Conservation (phyloP, 2,888 invertebrate species). For the Macropis europaea region DNA sequence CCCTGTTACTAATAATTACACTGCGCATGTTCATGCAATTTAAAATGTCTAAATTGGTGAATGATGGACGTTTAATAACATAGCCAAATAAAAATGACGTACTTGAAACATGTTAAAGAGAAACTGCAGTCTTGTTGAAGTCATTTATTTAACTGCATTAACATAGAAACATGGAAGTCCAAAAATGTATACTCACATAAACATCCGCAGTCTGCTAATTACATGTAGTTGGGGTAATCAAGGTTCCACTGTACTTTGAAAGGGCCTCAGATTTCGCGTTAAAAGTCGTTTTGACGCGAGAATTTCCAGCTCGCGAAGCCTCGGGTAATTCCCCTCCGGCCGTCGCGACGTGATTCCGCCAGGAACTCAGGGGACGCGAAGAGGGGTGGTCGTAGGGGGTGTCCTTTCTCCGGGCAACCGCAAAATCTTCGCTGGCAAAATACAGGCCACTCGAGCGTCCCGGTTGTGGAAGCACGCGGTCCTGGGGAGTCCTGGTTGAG, state of each 20-base stretch:
- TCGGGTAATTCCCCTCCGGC: constrained; percentile 20
- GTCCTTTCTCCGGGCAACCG: constrained; percentile 39
- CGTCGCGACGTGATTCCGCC: constrained; percentile 38
- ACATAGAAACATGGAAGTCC: too few relatives aligned
- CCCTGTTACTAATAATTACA: too few relatives aligned
- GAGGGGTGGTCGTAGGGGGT: neutral
- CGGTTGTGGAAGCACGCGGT: constrained; percentile 37
- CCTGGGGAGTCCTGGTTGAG: constrained; percentile 33
- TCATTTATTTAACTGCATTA: too few relatives aligned
- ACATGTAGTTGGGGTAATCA: neutral
- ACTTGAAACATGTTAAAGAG: too few relatives aligned
- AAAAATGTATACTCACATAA: too few relatives aligned
- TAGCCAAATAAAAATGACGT: too few relatives aligned
- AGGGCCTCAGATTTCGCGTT: neutral
- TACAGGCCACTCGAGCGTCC: constrained; percentile 50
- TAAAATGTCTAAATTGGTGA: too few relatives aligned
- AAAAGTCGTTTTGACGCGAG: constrained; percentile 13
- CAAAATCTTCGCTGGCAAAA: constrained; percentile 44
- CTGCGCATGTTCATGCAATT: too few relatives aligned
- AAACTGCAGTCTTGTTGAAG: too few relatives aligned
- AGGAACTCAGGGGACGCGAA: neutral
- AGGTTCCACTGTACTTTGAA: too few relatives aligned
- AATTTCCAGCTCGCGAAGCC: constrained; percentile 28
- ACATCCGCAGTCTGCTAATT: too few relatives aligned
- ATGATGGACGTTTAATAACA: too few relatives aligned